Percentiles rank a stretch among this genome's conserved stretches.
phyloP scores from a whole-genome alignment of 2,888 invertebrate species.

The Thysanoteuthis rhombus region DNA sequence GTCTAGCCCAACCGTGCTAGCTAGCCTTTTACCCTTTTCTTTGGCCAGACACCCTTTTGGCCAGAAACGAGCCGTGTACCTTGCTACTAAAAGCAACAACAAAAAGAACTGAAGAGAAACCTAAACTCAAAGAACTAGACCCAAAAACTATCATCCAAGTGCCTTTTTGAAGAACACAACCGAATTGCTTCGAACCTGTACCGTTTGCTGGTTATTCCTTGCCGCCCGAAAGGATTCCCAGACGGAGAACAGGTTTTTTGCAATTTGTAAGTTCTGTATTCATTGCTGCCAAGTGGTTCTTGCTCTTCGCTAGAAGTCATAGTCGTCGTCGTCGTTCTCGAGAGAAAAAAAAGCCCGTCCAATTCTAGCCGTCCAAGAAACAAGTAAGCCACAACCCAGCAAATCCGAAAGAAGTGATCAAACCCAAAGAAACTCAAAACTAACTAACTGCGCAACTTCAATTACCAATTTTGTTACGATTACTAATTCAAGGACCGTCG shows the following conservation, averaged over 20 bases:
- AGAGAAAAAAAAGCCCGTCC: no score
- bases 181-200: neutral
- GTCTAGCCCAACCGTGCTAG: neutral
- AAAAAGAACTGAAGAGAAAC: neutral
- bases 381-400: neutral
- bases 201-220: neutral
- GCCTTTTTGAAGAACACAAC: neutral
- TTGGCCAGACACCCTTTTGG: neutral
- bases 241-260: neutral
- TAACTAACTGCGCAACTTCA: neutral
- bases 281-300: neutral
- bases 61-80: neutral
- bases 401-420: neutral
- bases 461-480: neutral
- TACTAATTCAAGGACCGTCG: neutral
- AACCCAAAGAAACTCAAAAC: neutral
- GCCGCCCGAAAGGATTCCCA: neutral
- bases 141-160: neutral
- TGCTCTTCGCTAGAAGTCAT: neutral
- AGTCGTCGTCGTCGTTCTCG: neutral
- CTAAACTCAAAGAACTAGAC: no score
- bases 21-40: neutral
- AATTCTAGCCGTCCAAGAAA: neutral
- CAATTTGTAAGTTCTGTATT: neutral
- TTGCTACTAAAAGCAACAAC: neutral